A percentile compares a stretch with the other conserved stretches of the same genome.
phyloP scores from a whole-genome alignment of 2,888 invertebrate genomes.

The Pherbina coryleti region DNA sequence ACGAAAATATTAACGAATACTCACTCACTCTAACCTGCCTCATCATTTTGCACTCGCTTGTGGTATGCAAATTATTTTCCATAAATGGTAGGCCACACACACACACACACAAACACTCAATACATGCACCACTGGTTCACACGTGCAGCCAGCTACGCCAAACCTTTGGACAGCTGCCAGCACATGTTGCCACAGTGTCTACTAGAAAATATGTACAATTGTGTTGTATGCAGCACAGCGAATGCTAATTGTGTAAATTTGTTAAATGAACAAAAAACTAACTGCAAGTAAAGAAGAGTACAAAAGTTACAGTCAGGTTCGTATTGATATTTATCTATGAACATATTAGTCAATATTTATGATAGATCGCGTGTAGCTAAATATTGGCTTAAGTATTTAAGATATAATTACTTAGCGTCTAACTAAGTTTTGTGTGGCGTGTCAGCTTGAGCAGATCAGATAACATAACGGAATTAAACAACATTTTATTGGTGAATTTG shows the following conservation, averaged over 20 bases:
- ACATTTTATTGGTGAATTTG: too few species aligned
- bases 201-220: not conserved
- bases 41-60: not conserved
- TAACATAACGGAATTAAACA: too few species aligned
- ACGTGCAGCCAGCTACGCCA: constrained; percentile 2
- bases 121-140: not conserved
- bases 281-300: not conserved
- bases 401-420: too few species aligned
- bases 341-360: too few species aligned
- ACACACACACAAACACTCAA: not conserved
- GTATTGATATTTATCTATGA: not conserved
- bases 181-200: constrained; percentile 29
- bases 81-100: constrained; percentile 18
- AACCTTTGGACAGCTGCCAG: constrained; percentile 10
- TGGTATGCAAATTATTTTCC: not conserved
- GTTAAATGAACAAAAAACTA: constrained; percentile 18
- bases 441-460: too few species aligned
- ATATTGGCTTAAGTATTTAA: too few species aligned
- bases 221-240: constrained; percentile 20
- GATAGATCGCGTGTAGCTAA: too few species aligned
- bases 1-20: constrained; percentile 17
- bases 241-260: constrained; percentile 41
- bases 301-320: not conserved
- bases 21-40: too few species aligned
- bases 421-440: too few species aligned